phyloP scores from a whole-genome alignment of 2,113 vertebrate genomes.

The Cyanoliseus patagonus region DNA sequence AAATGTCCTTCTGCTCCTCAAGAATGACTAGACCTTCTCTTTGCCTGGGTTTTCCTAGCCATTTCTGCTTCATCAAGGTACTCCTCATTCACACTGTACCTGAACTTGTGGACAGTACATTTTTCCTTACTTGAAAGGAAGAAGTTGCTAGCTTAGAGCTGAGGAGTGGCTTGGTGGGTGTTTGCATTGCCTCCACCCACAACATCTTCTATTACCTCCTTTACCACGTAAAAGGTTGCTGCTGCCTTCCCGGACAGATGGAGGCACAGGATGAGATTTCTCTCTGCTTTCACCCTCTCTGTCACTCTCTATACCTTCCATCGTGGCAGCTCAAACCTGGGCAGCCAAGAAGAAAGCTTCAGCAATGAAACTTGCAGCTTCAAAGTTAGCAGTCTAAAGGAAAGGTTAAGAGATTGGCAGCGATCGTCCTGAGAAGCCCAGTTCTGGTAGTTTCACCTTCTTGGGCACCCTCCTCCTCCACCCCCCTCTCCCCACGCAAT shows the following conservation, averaged over 20 bases:
- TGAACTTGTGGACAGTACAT: neutral
- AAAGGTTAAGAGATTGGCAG: neutral
- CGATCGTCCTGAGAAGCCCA: neutral
- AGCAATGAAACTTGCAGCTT: neutral
- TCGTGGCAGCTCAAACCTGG: neutral
- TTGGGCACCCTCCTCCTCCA: too few relatives aligned
- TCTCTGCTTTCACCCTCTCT: neutral
- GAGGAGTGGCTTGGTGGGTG: neutral
- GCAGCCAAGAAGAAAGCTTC: neutral
- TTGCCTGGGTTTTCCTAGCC: neutral
- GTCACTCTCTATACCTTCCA: neutral
- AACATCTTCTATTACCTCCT: neutral
- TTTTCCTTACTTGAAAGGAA: neutral
- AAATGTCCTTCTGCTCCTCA: neutral
- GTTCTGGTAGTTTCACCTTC: neutral
- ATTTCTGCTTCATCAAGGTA: neutral
- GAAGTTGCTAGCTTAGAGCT: neutral
- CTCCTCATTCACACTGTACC: neutral
- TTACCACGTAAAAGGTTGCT: neutral
- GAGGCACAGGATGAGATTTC: neutral
- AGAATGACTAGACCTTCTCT: neutral
- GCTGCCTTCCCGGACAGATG: neutral
- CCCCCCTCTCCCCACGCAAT: neutral
- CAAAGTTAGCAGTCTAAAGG: neutral
- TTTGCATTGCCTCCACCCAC: neutral